These are phyloP conservation scores for Daktulosphaira vitifoliae DNA, from an alignment of 1,140 invertebrate genomes.

Conservation along the genomic window DNA sequence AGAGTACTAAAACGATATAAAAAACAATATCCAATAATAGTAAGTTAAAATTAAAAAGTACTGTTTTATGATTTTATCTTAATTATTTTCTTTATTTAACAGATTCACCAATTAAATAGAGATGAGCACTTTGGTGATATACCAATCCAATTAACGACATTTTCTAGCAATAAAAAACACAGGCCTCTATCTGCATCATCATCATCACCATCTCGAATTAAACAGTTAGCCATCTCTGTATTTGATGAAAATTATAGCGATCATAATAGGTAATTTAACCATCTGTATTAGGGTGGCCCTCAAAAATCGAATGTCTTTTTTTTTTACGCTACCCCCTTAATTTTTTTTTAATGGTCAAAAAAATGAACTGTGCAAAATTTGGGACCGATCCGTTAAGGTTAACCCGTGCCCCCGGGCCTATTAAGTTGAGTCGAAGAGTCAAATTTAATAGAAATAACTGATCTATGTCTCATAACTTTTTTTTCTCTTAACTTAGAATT, in stretches of 20 bases:
- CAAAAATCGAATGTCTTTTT: too few species aligned
- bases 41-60: constrained; percentile 35
- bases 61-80: too few species aligned
- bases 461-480: too few species aligned
- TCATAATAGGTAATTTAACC: constrained; percentile 30
- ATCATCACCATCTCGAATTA: constrained; percentile 38
- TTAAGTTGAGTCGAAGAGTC: too few species aligned
- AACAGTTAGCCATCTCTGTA: constrained; percentile 44
- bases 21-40: constrained; percentile 51
- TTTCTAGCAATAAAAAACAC: constrained; percentile 31
- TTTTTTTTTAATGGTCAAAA: too few species aligned
- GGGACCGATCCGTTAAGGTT: too few species aligned
- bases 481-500: too few species aligned
- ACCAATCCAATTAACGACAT: constrained; percentile 37
- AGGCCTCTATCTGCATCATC: constrained; percentile 26
- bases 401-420: too few species aligned
- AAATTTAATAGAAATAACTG: too few species aligned
- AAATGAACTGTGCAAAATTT: too few species aligned
- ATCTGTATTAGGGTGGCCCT: too few species aligned
- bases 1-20: constrained; percentile 61
- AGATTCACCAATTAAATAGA: constrained; percentile 11
- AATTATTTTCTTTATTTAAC: neutral
- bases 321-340: too few species aligned
- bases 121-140: constrained; percentile 16
- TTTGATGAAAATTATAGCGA: constrained; percentile 44